Base-by-base conservation (phyloP, 2,888 invertebrate genomes). In the Drosophila prostipennis region DNA sequence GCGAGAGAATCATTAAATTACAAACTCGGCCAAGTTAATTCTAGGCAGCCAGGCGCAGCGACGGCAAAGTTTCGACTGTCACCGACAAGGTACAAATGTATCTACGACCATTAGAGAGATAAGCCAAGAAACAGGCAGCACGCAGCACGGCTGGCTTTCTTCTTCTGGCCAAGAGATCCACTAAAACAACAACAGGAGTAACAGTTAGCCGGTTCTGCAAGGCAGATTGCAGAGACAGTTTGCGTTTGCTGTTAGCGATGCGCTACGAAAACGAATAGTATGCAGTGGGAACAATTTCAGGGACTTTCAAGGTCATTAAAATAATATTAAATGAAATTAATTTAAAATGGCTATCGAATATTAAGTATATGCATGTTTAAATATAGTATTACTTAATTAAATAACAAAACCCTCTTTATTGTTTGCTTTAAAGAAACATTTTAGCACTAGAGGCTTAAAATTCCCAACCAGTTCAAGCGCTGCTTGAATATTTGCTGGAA, bases 161-260 rank as follows among this genome's bases (percentile, higher is more conserved):
- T 65, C 65, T 72, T 71, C 69, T 60, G 52, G 53, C 60, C 39
- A 36, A 70, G 32, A 49, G 45, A 58, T 39, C 49, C 48, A 49
- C 39, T 43, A 34, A 37, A 73, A 48, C 59, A 53, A 54, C 65
- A 52, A 45, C 52, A 60, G 49, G 19, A 77, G 60, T 49, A 71
- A 86, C 81, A 74, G 81, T 87, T 87, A 81, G 84, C 72, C 75
- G 87, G 84, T 84, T 81, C 87, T 81, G 81, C 87, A 74, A 81
- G 84, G 77, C 72, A 63, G 81, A 80, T 63, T 84, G 81, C 81
- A 84, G 34, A 46, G 43, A 46, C 34, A 34, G 32, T 26, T 61
- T 61, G 37, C 39, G 37, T 39, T 61, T 61, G 70, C 43, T 71
- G 42, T 59, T 71, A 60, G 49, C 73, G 69, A 81, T 59, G 83